Evolutionary conservation across 2,888 invertebrate genomes (phyloP).

Genomic region (Cistogaster globosa): DNA sequence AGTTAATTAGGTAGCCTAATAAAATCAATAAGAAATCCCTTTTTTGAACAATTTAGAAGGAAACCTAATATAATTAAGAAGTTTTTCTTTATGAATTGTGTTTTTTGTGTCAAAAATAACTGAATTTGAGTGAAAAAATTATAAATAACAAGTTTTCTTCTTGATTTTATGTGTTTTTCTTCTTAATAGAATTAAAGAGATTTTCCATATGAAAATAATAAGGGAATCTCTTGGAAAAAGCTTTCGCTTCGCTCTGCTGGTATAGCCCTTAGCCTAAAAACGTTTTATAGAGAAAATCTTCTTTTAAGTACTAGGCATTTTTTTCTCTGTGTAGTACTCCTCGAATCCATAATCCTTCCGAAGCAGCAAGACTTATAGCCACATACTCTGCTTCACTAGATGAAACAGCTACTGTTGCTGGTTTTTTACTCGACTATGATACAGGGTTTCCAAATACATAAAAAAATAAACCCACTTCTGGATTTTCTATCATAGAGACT

Average conservation of each 20-base stretch:
- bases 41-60: constrained; percentile 1
- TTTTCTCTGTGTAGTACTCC: background rate
- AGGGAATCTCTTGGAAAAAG: background rate
- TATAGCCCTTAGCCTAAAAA: background rate
- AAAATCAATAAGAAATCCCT: constrained; percentile 8
- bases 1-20: constrained; percentile 11
- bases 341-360: background rate
- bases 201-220: background rate
- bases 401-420: background rate
- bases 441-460: too few species aligned
- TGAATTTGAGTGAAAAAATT: constrained; percentile 11
- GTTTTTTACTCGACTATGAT: too few species aligned
- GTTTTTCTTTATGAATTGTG: too few species aligned
- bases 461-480: too few species aligned
- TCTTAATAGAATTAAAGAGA: constrained; percentile 15
- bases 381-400: too few species aligned
- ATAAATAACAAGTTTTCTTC: constrained; percentile 23
- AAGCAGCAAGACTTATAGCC: background rate
- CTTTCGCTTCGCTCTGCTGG: constrained; percentile 1
- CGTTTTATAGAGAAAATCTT: background rate
- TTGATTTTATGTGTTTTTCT: constrained; percentile 10
- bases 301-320: background rate
- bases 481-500: constrained; percentile 14
- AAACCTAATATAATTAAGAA: background rate
- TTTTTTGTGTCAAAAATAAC: background rate